These are phyloP conservation scores for Notarius quadriscutis DNA, from an alignment of 2,113 vertebrate genomes.

Conservation along the genomic window DNA sequence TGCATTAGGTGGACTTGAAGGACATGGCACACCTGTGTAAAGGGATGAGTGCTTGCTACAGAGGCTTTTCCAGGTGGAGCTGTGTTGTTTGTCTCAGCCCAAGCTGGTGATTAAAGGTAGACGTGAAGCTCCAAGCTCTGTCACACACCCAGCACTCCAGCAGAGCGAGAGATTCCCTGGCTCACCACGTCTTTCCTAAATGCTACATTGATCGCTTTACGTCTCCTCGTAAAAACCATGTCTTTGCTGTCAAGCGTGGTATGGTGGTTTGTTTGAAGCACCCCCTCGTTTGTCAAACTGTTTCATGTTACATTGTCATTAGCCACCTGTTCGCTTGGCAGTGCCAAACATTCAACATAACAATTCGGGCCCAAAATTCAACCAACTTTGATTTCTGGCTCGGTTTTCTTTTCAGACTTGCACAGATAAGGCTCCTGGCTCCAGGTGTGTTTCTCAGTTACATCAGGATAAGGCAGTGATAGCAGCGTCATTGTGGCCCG, in stretches of 20 bases:
- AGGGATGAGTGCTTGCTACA: conserved; percentile 47
- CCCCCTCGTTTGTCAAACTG: conserved; percentile 40
- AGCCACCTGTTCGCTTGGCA: conserved; percentile 35
- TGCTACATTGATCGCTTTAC: conserved; percentile 41
- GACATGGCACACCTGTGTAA: conserved; percentile 44
- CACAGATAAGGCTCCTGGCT: not conserved
- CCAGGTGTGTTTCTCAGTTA: conserved; percentile 16
- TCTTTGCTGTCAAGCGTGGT: conserved; percentile 35
- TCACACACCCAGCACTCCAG: conserved; percentile 31
- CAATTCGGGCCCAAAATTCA: conserved; percentile 3
- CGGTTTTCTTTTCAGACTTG: not conserved
- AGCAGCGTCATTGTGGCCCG: not conserved
- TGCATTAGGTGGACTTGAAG: conserved; percentile 43
- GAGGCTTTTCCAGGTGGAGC: conserved; percentile 40
- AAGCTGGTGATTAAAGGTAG: conserved; percentile 45
- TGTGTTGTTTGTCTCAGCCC: conserved; percentile 44
- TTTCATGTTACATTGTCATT: conserved; percentile 47
- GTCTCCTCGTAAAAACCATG: conserved; percentile 41
- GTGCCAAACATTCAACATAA: conserved; percentile 33
- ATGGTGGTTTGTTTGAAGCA: conserved; percentile 23
- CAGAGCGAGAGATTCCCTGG: conserved; percentile 37
- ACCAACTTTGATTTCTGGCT: not conserved
- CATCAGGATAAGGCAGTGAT: not conserved
- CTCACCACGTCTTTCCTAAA: conserved; percentile 35
- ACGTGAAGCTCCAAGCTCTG: conserved; percentile 31